phyloP scores from a whole-genome alignment of 2,797 vertebrate genomes.

The Oreochromis mossambicus region DNA sequence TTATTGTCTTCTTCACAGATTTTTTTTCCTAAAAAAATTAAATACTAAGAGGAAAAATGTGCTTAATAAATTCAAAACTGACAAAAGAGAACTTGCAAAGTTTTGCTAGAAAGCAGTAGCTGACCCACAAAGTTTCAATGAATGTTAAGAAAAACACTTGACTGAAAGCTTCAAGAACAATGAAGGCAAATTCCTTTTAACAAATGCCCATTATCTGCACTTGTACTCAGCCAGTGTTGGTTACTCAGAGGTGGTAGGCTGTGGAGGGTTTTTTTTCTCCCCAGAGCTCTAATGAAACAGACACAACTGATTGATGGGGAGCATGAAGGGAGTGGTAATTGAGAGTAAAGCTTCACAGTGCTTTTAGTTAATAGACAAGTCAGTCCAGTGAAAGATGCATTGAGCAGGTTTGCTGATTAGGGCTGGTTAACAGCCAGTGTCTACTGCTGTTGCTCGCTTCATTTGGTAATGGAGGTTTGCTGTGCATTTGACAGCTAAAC shows the following conservation, averaged over 20 bases:
- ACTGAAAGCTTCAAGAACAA: conserved; percentile 9
- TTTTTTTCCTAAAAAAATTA: background rate
- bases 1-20: background rate
- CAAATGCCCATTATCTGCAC: conserved; percentile 23
- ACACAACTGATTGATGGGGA: conserved; percentile 72
- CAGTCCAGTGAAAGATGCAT: conserved; percentile 76
- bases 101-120: background rate
- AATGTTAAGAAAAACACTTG: conserved; percentile 1
- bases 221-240: conserved; percentile 6
- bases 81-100: background rate
- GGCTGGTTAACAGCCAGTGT: conserved; percentile 64
- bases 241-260: conserved; percentile 25
- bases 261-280: conserved; percentile 4
- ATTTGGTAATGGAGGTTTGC: conserved; percentile 65
- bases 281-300: conserved; percentile 68
- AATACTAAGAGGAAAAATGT: background rate
- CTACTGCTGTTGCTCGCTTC: conserved; percentile 30
- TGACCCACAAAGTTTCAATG: background rate
- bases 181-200: background rate
- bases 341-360: conserved; percentile 76
- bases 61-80: background rate
- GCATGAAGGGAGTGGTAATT: conserved; percentile 78
- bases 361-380: conserved; percentile 83
- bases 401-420: conserved; percentile 68
- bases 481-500: conserved; percentile 34